A percentile compares a stretch with the other conserved stretches of the same genome.
Conservation (phyloP, 2,888 invertebrate genomes). For the Nemurella pictetii region DNA sequence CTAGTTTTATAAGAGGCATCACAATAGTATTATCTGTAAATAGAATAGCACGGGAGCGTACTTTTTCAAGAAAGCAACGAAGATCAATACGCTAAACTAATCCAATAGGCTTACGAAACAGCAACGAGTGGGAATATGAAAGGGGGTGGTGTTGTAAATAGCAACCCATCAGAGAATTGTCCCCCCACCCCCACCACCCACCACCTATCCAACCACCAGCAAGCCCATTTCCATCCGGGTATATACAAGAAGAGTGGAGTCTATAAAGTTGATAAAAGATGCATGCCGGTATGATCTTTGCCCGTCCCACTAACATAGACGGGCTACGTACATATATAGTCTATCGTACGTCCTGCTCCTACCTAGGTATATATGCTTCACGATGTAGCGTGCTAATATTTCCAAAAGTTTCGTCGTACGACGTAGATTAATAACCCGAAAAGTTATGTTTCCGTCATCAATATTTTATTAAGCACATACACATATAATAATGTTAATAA, state of each 20-base stretch:
- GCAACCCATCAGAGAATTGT: slow-evolving; percentile 18
- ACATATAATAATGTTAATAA: not conserved
- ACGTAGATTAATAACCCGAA: slow-evolving; percentile 7
- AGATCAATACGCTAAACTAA: slow-evolving; percentile 29
- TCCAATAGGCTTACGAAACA: slow-evolving; percentile 21
- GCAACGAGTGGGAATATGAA: slow-evolving; percentile 17
- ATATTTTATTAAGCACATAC: slow-evolving; percentile 8
- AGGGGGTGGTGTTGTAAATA: slow-evolving; percentile 17
- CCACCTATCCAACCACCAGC: not conserved
- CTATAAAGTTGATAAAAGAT: slow-evolving; percentile 29
- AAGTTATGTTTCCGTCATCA: slow-evolving; percentile 1
- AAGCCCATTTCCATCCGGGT: not conserved
- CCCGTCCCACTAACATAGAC: not conserved
- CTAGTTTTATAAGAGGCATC: not conserved
- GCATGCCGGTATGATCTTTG: slow-evolving; percentile 14
- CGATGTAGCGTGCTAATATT: not conserved
- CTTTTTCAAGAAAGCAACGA: not conserved
- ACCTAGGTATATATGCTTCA: not conserved
- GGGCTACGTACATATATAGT: not conserved
- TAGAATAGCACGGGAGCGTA: not conserved
- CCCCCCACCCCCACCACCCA: not conserved
- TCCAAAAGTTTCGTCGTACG: not conserved
- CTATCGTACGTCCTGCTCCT: not conserved
- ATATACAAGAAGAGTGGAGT: slow-evolving; percentile 14
- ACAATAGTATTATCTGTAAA: not conserved